These are phyloP conservation scores for Sericinus montela DNA, from an alignment of 2,888 invertebrate species.

Conservation along the genomic window DNA sequence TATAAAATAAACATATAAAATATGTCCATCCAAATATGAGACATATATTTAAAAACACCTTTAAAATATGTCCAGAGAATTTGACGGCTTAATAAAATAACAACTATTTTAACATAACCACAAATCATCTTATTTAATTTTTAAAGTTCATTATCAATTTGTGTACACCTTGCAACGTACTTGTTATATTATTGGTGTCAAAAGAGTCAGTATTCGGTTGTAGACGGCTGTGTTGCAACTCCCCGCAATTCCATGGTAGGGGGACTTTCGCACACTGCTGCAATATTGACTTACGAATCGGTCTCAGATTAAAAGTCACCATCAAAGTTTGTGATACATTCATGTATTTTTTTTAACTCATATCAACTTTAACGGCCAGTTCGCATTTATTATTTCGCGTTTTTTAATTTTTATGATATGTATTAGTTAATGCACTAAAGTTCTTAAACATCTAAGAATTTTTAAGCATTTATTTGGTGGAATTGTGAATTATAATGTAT, in stretches of 20 bases:
- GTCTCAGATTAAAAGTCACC: slow-evolving; percentile 6
- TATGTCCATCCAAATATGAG: no score
- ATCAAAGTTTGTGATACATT: slow-evolving; percentile 2
- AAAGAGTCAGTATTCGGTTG: slow-evolving; percentile 8
- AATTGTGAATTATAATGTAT: slow-evolving; percentile 33
- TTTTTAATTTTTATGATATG: background rate
- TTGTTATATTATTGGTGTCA: slow-evolving; percentile 12
- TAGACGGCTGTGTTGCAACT: slow-evolving; percentile 38
- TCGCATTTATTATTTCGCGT: background rate
- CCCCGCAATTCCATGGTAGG: slow-evolving; percentile 37
- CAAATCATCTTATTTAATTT: no score
- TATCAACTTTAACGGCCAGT: no score
- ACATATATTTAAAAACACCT: no score
- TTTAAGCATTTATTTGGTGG: background rate
- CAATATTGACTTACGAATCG: slow-evolving; percentile 17
- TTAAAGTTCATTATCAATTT: slow-evolving; percentile 8
- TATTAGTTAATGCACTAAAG: background rate
- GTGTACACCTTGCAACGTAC: slow-evolving; percentile 18
- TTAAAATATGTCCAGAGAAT: no score
- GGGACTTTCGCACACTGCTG: slow-evolving; percentile 50
- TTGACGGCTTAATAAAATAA: no score
- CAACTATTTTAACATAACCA: no score
- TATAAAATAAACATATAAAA: no score
- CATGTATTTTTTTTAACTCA: background rate
- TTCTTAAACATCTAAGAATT: no score